phyloP scores from a whole-genome alignment of 2,113 vertebrate species.

The Ceratotherium simum region DNA sequence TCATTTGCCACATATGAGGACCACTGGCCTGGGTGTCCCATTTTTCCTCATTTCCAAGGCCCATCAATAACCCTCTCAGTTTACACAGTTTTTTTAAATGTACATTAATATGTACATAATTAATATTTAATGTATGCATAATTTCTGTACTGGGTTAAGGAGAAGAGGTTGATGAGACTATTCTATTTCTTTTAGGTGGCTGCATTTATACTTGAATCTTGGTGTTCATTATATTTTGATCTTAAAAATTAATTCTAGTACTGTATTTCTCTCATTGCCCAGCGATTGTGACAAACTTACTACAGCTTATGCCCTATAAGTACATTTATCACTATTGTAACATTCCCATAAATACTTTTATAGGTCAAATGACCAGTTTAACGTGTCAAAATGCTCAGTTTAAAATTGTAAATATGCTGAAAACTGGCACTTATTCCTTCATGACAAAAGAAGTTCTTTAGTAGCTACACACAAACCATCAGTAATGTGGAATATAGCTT shows the following conservation, averaged over 20 bases:
- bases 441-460: slow-evolving; percentile 40
- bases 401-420: slow-evolving; percentile 54
- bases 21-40: not conserved
- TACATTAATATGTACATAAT: not conserved
- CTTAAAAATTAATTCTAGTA: not conserved
- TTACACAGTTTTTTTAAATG: not conserved
- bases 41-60: not conserved
- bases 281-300: not conserved
- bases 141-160: not conserved
- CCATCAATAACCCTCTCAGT: not conserved
- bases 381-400: slow-evolving; percentile 33
- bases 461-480: not conserved
- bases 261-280: not conserved
- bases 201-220: not conserved
- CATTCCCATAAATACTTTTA: slow-evolving; percentile 45
- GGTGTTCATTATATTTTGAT: not conserved
- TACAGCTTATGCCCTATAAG: not conserved
- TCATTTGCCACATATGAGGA: not conserved
- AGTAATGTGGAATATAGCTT: not conserved
- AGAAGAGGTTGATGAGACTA: not conserved
- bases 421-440: not conserved
- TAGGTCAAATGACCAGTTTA: slow-evolving; percentile 54
- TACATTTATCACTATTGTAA: not conserved
- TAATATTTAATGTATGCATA: not conserved
- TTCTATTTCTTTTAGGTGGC: not conserved